Percentiles rank a stretch among this genome's conserved stretches.
Evolutionary conservation across 2,797 vertebrate genomes (phyloP).

Genomic region (Alcedo atthis): DNA sequence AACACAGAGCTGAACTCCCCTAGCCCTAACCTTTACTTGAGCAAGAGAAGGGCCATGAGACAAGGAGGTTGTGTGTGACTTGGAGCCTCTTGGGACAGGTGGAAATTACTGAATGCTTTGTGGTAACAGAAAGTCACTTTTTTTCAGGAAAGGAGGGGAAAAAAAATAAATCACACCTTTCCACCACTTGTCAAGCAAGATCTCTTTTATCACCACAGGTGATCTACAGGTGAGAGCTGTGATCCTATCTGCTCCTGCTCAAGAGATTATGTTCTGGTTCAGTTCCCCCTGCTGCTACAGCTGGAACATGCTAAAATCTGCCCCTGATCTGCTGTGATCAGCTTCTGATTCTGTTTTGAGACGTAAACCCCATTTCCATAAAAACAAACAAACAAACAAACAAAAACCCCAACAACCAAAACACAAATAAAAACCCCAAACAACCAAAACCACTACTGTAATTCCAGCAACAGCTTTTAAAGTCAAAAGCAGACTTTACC

Average conservation of each 20-base stretch:
- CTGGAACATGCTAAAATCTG: background rate
- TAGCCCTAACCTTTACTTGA: background rate
- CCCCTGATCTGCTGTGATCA: background rate
- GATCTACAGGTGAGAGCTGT: background rate
- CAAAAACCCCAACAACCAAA: no score
- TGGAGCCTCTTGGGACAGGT: accelerated
- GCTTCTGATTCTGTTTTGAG: background rate
- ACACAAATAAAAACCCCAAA: no score
- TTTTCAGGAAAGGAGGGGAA: conserved; percentile 3
- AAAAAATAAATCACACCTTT: conserved; percentile 11
- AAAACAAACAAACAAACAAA: background rate
- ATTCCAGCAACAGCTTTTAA: background rate
- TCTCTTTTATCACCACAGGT: conserved; percentile 18
- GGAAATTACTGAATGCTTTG: background rate
- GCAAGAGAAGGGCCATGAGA: accelerated
- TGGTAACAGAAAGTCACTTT: background rate
- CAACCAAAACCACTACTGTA: background rate
- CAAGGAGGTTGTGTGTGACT: background rate
- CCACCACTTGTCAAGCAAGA: background rate
- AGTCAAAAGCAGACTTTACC: background rate
- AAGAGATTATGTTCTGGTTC: background rate
- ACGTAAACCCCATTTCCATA: background rate
- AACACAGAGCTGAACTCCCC: background rate
- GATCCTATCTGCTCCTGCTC: background rate
- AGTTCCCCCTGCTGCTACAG: background rate